Evolutionary conservation across 2,113 vertebrate species (phyloP).

Genomic region (Boulengeromyrus knoepffleri): DNA sequence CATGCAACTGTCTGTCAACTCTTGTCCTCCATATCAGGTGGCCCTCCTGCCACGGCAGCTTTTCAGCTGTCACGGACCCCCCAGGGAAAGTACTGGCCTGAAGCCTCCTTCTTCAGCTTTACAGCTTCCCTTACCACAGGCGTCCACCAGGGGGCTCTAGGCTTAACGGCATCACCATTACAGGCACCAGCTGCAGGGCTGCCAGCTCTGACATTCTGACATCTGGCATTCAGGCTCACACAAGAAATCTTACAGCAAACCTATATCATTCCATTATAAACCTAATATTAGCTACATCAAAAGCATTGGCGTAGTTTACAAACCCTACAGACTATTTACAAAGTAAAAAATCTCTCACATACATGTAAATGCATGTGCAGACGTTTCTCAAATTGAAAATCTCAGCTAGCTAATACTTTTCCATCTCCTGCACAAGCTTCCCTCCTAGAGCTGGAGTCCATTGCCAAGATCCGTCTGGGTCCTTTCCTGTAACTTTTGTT

Average conservation of each 20-base stretch:
- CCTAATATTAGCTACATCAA: no score
- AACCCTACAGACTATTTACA: no score
- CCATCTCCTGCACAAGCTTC: neutral
- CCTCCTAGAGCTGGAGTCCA: neutral
- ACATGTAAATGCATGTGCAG: no score
- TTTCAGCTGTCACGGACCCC: neutral
- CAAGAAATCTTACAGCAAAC: no score
- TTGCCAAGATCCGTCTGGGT: neutral
- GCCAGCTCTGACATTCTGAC: no score
- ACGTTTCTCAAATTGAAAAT: no score
- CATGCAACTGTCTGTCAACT: neutral
- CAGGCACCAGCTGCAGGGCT: neutral
- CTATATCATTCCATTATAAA: no score
- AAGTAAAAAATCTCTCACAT: no score
- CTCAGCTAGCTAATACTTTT: neutral
- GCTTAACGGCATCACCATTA: neutral
- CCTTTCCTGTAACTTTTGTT: neutral
- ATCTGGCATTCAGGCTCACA: no score
- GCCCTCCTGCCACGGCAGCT: neutral
- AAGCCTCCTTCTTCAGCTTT: neutral
- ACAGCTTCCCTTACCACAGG: neutral
- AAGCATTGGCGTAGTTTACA: no score
- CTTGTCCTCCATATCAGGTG: neutral
- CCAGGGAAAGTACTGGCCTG: neutral
- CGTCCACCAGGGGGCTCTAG: neutral